Base-by-base conservation (phyloP, 2,797 vertebrate genomes). In the Limosa lapponica region DNA sequence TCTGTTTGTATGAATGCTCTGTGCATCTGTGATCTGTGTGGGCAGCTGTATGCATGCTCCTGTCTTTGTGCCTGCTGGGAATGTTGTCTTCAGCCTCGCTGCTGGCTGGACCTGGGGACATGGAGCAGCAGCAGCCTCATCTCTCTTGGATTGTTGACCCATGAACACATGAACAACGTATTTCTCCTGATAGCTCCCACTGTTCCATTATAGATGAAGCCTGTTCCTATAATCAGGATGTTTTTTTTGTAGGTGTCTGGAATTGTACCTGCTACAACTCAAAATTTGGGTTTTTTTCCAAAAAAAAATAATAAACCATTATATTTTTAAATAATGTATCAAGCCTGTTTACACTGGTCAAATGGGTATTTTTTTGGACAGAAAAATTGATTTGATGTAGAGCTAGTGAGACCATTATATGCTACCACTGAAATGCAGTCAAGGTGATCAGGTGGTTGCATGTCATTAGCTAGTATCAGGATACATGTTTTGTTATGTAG, bases 231-330 rank as follows among this genome's bases (percentile, higher is more conserved):
- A 14, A n/a, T 43, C 8, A 55, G 36, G 2, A 5, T 52, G 51
- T 9, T 15, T 24, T 78, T 71, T 34, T 27, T 67, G 17, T 41
- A 37, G 32, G 9, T 9, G 30, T 59, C 20, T 83, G 62, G 27
- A 83, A 41, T 32, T 37, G 39, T 36, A 57, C 3, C 16, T n/a
- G 8, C 58, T 80, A 28, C 28, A 55, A 51, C 32, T 49, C 46
- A 74, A 30, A 59, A 18, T 25, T 55, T 65, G 10, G 3, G 0
- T 0, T 3, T 10, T 25, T n/a, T 36, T 51, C 5, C 9, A 9
- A 46, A 73, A 36, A n/a, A 12, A 83, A 54, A 54, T 39, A 79
- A 41, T 44, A 66, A 64, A 10, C 18, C 22, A 36, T 17, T 61
- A 10, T 23, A 24, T 39, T 59, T 57, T 34, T 36, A 24, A 84